A percentile compares a stretch with the other conserved stretches of the same genome.
Evolutionary conservation across 2,888 invertebrate genomes (phyloP).

Genomic region (Anagyrus pseudococci): DNA sequence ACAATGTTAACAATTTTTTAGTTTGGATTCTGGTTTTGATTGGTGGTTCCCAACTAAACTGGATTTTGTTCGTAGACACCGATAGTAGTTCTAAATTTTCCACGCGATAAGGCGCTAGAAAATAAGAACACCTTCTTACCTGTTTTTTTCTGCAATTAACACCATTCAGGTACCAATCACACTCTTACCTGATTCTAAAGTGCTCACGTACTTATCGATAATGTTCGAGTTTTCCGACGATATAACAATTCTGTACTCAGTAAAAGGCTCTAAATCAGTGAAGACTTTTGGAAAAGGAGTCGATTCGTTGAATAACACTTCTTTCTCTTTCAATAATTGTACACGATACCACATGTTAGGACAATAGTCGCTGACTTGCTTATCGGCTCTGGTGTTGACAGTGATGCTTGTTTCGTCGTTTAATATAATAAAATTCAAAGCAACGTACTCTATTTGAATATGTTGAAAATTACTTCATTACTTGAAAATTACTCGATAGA

Average conservation of each 20-base stretch:
- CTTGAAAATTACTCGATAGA: not conserved
- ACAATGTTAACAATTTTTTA: slow-evolving; percentile 39
- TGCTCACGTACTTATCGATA: slow-evolving; percentile 29
- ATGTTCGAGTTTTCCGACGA: slow-evolving; percentile 12
- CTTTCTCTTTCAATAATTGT: slow-evolving; percentile 5
- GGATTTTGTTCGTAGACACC: not conserved
- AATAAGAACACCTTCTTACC: too few species aligned
- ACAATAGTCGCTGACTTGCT: slow-evolving; percentile 37
- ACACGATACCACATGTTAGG: slow-evolving; percentile 44
- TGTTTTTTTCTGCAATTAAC: too few species aligned
- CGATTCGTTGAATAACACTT: not conserved
- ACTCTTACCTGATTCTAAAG: slow-evolving; percentile 43
- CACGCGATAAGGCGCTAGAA: slow-evolving; percentile 42
- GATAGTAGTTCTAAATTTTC: slow-evolving; percentile 4
- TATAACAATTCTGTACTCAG: slow-evolving; percentile 21
- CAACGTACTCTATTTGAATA: slow-evolving; percentile 8
- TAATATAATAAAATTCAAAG: slow-evolving; percentile 19
- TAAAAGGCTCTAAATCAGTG: slow-evolving; percentile 10
- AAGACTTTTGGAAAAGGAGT: slow-evolving; percentile 37
- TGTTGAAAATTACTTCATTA: too few species aligned
- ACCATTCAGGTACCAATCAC: too few species aligned
- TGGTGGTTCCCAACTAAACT: slow-evolving; percentile 43
- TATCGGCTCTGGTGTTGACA: slow-evolving; percentile 16
- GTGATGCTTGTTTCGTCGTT: slow-evolving; percentile 35
- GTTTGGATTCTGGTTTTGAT: slow-evolving; percentile 9